Base-by-base conservation (phyloP, 2,888 invertebrate species). In the Scaptomyza cyrtandrae region DNA sequence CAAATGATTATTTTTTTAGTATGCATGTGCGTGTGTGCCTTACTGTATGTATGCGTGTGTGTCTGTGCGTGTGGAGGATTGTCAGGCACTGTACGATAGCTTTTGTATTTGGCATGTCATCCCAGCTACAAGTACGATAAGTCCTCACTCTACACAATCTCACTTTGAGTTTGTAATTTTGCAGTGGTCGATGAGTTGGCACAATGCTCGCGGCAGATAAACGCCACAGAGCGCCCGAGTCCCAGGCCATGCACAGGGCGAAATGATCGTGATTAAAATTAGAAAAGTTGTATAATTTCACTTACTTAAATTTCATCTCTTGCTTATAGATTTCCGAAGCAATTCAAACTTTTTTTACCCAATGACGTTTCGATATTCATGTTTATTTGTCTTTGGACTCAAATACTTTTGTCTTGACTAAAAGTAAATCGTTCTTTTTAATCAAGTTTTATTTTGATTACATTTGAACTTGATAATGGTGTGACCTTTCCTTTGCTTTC, bases 101-200 rank as follows among this genome's bases (percentile, higher is more conserved):
- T 77, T 84, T 86, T 83, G 81, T 86, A 72, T 75, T 81, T 84
- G 81, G 63, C 81, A 79, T 81, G 81, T 83, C 84, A 71, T 79
- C 75, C 73, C 49, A 66, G 63, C 72, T 58, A 61, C 61, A 64
- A 64, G 75, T 63, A 63, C 57, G 72, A 71, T 77, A 77, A 60
- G 16, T 10, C 41, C 77, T 13, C 35, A 0, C 50, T 50, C 53
- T 44, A 39, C n/a, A 27, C n/a, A 7, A 24, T 35, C 44, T 41
- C 43, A 48, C 31, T 48, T 33, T 58, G 58, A 57, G 63, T 54
- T 61, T 67, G 66, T 63, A 67, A 59, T 55, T 69, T 71, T 72
- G 71, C 72, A 80, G 73, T 66, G 81, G 78, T 65, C 75, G 73
- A 77, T 84, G 85, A 86, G 77, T 75, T 77, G 69, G 78, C 85